These are phyloP conservation scores for Abrostola triplasia DNA, from an alignment of 2,888 invertebrate genomes.

Conservation along the genomic window DNA sequence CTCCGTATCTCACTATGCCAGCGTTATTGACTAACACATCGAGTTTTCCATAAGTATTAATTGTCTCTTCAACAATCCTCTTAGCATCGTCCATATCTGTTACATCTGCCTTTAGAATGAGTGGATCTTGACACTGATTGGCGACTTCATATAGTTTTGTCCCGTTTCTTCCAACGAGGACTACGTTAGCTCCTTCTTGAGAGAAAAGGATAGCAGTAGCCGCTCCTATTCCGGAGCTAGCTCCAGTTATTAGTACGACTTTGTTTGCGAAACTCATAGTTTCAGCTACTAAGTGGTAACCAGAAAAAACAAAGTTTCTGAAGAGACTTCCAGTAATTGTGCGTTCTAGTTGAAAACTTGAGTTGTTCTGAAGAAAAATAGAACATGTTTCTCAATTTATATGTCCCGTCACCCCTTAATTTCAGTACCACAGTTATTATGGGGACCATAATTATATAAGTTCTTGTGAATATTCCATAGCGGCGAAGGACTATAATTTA, in stretches of 20 bases:
- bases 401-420: neutral
- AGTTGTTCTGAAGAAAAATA: neutral
- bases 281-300: neutral
- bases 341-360: conserved; percentile 8
- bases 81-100: conserved; percentile 59
- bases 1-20: conserved; percentile 50
- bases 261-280: conserved; percentile 72
- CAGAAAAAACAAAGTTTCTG: neutral
- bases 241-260: conserved; percentile 89
- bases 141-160: conserved; percentile 89
- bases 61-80: conserved; percentile 57
- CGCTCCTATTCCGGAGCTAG: conserved; percentile 91
- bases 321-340: neutral
- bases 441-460: neutral
- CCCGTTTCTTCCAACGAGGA: conserved; percentile 90
- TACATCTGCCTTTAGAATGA: conserved; percentile 60
- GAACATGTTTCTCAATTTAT: neutral
- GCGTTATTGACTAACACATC: conserved; percentile 66
- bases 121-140: conserved; percentile 49
- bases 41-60: conserved; percentile 57
- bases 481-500: conserved; percentile 18
- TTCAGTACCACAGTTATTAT: neutral
- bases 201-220: conserved; percentile 90
- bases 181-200: conserved; percentile 88
- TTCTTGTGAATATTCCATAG: neutral